A percentile compares a stretch with the other conserved stretches of the same genome.
phyloP scores from a whole-genome alignment of 2,888 invertebrate genomes.

The Drosophila anomalata region DNA sequence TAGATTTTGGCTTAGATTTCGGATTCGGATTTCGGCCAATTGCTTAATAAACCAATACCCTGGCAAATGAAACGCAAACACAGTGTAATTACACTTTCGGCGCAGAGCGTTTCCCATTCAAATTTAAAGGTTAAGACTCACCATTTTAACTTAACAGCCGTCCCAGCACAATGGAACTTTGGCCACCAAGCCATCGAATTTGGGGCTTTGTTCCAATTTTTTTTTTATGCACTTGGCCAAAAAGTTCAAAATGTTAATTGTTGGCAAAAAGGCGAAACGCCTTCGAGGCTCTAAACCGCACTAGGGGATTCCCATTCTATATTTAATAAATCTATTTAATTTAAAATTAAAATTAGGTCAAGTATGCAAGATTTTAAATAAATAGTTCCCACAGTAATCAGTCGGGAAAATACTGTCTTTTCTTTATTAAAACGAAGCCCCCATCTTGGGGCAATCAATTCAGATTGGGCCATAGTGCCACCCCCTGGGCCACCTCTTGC shows the following conservation, averaged over 20 bases:
- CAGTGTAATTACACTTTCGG: slow-evolving; percentile 34
- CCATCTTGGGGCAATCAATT: slow-evolving; percentile 5
- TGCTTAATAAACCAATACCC: slow-evolving; percentile 10
- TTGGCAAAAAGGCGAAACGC: slow-evolving; percentile 35
- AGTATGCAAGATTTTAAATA: background rate
- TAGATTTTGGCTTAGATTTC: slow-evolving; percentile 31
- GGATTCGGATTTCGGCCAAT: slow-evolving; percentile 31
- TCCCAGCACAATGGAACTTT: slow-evolving; percentile 47
- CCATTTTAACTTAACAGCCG: slow-evolving; percentile 68
- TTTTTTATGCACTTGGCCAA: slow-evolving; percentile 49
- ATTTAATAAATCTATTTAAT: background rate
- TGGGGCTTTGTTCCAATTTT: slow-evolving; percentile 67
- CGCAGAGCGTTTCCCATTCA: slow-evolving; percentile 44
- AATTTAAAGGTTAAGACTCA: slow-evolving; percentile 73
- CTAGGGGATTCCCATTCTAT: background rate
- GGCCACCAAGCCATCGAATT: slow-evolving; percentile 31
- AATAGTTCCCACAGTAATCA: slow-evolving; percentile 9
- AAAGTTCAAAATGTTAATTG: slow-evolving; percentile 66
- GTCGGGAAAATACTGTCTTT: background rate
- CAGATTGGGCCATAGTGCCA: slow-evolving; percentile 3
- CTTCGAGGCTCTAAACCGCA: slow-evolving; percentile 36
- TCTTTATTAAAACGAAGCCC: background rate
- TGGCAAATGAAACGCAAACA: slow-evolving; percentile 11
- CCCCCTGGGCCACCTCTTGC: slow-evolving; percentile 2
- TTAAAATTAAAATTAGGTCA: background rate